phyloP scores from a whole-genome alignment of 2,797 vertebrate species.

The Anas acuta region DNA sequence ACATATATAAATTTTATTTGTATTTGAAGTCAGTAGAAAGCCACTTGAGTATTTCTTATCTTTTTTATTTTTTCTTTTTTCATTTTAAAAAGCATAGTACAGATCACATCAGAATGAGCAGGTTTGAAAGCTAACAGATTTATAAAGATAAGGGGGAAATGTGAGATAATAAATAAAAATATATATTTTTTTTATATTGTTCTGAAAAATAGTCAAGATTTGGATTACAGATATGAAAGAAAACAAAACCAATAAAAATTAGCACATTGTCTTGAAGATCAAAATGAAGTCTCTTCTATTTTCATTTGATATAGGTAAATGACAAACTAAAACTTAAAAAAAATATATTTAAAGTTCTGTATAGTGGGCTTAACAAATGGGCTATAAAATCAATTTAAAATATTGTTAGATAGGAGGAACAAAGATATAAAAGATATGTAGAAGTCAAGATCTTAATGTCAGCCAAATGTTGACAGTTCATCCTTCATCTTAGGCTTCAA shows the following conservation, averaged over 20 bases:
- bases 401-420: conserved; percentile 12
- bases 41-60: background rate
- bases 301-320: background rate
- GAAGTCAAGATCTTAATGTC: conserved; percentile 58
- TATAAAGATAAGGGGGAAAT: background rate
- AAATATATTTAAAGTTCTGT: background rate
- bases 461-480: conserved; percentile 60
- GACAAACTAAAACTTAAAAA: background rate
- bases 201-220: background rate
- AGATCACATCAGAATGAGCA: background rate
- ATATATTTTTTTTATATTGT: background rate
- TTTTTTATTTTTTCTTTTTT: background rate
- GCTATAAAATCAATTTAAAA: background rate
- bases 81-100: background rate
- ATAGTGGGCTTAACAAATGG: background rate
- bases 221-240: background rate
- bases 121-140: background rate
- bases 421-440: conserved; percentile 25
- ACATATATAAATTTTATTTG: background rate
- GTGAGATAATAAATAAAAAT: background rate
- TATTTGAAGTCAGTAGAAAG: background rate
- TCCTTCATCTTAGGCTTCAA: conserved; percentile 59
- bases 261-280: background rate
- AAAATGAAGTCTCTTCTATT: background rate
- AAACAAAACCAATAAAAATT: background rate